phyloP scores from a whole-genome alignment of 2,113 vertebrate genomes.

The Phyllopteryx taeniolatus region DNA sequence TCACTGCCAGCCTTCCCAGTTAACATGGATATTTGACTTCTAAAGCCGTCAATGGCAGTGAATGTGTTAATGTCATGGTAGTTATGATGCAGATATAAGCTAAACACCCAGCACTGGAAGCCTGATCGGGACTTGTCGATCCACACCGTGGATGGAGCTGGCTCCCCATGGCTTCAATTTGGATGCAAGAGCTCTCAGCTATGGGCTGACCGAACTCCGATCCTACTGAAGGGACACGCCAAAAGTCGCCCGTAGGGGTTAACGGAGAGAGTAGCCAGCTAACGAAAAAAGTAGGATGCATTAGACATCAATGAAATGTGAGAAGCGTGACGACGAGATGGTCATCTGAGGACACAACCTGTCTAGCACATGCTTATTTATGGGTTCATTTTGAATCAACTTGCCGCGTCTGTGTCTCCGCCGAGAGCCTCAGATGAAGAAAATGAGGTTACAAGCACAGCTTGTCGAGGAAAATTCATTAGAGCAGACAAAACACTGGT shows the following conservation, averaged over 20 bases:
- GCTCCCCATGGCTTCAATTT: background rate
- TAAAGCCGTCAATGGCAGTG: no score
- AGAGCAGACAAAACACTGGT: slow-evolving; percentile 8
- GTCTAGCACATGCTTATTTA: slow-evolving; percentile 44
- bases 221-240: slow-evolving; percentile 21
- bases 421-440: background rate
- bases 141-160: no score
- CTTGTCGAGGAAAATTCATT: slow-evolving; percentile 8
- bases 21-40: no score
- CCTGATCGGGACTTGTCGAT: background rate
- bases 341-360: slow-evolving; percentile 40
- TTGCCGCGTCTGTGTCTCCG: background rate
- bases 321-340: slow-evolving; percentile 36
- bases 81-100: no score
- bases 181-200: slow-evolving; percentile 8
- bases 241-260: slow-evolving; percentile 36
- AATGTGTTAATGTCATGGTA: no score
- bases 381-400: slow-evolving; percentile 4
- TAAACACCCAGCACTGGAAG: no score
- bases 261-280: slow-evolving; percentile 44
- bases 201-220: slow-evolving; percentile 11
- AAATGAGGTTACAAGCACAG: slow-evolving; percentile 9
- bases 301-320: slow-evolving; percentile 22
- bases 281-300: slow-evolving; percentile 39
- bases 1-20: no score